Percentiles rank a stretch among this genome's conserved stretches.
Evolutionary conservation across 2,888 invertebrate species (phyloP).

Genomic region (Mactromeris polynyma): DNA sequence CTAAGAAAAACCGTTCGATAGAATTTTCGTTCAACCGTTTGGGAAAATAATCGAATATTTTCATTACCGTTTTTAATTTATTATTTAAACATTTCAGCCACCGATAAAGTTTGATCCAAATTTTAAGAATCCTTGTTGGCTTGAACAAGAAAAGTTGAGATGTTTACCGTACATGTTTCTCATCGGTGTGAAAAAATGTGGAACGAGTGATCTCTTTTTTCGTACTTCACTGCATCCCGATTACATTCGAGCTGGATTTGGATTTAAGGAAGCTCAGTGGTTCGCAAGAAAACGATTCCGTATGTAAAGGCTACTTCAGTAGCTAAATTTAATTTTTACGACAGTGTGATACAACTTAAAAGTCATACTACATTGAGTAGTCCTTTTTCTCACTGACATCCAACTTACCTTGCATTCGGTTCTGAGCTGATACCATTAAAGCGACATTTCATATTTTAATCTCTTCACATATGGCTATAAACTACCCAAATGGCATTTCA

Average conservation of each 20-base stretch:
- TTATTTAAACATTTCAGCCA: slow-evolving; percentile 52
- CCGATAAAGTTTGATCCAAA: slow-evolving; percentile 44
- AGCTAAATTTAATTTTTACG: not conserved
- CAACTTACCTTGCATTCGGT: too few relatives aligned
- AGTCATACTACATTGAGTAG: too few relatives aligned
- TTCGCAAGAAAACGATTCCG: slow-evolving; percentile 49
- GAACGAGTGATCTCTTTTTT: slow-evolving; percentile 68
- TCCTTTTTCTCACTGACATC: too few relatives aligned
- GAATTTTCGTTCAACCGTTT: too few relatives aligned
- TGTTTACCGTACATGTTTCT: slow-evolving; percentile 74
- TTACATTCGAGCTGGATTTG: slow-evolving; percentile 39
- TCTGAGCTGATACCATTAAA: too few relatives aligned
- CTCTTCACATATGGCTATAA: too few relatives aligned
- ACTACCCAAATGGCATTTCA: too few relatives aligned
- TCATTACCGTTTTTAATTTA: not conserved
- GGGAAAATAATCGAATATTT: too few relatives aligned
- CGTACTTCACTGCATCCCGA: slow-evolving; percentile 62
- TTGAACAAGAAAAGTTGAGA: slow-evolving; percentile 13
- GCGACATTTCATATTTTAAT: too few relatives aligned
- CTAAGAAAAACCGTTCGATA: too few relatives aligned
- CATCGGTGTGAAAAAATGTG: slow-evolving; percentile 73
- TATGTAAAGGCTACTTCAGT: slow-evolving; percentile 15
- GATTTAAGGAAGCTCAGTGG: slow-evolving; percentile 59
- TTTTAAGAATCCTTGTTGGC: slow-evolving; percentile 75
- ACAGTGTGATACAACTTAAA: too few relatives aligned